Evolutionary conservation across 2,113 vertebrate genomes (phyloP), one percentile per base, ranked within the genome.

Genomic region (Glaucidium brasilianum): DNA sequence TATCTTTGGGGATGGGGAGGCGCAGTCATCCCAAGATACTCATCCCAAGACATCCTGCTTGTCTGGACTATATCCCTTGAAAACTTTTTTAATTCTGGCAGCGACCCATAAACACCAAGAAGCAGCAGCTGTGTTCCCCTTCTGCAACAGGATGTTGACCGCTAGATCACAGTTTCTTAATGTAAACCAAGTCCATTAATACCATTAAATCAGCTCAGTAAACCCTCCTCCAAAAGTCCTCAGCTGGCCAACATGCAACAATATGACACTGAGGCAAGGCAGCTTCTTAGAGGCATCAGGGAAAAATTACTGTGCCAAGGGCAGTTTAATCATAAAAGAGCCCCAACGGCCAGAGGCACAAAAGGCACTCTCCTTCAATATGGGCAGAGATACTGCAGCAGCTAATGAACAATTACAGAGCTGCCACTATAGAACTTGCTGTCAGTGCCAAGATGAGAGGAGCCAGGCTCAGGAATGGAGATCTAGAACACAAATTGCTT

Each of bases 41-140:
- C 49, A 73, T 74, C 43, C 66, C 73, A 91, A 96, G 76, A 86
- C 80, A 81, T 93, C 64, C 76, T 93, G 69, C 92, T 96, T 91
- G 91, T 94, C 89, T 95, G 95, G 89, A 92, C 62, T 82, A 85
- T n/a, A 82, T 79, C 89, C 69, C 89, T 79, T 95, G 45, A 95
- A 96, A 95, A 84, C 30, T 52, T 94, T 41, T 89, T 92, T 43
- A 53, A 59, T 89, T 92, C 87, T 96, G 94, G 88, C 85, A 97
- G 55, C 53, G n/a, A 34, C 77, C 89, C 91, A 95, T 43, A 35
- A 95, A 89, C 32, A 94, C 37, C 84, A 91, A 92, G 68, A 59
- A 69, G 50, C 66, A 94, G 87, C 91, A 96, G 97, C 96, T 97
- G 96, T 73, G 66, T n/a, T 95, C 84, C 62, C 30, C 80, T 77